Conservation (phyloP, 2,888 invertebrate genomes). For the Xanthorhoe designata region DNA sequence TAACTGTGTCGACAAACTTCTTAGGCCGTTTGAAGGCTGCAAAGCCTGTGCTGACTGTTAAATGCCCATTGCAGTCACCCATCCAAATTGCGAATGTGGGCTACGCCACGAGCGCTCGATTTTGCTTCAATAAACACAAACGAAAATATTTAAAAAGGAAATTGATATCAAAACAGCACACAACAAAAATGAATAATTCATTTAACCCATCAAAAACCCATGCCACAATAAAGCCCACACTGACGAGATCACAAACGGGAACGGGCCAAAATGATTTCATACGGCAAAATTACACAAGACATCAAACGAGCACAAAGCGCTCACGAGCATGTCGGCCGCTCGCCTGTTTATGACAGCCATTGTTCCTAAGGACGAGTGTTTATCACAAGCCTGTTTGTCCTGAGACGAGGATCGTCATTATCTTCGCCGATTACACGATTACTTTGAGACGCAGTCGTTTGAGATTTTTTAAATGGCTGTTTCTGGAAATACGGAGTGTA, state of each 20-base stretch:
- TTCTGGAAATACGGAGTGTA: slow-evolving; percentile 7
- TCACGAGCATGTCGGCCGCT: slow-evolving; percentile 23
- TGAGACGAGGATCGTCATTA: slow-evolving; percentile 42
- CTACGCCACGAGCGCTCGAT: too few relatives aligned
- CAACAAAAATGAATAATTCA: slow-evolving; percentile 29
- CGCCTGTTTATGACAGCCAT: slow-evolving; percentile 40
- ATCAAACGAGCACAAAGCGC: slow-evolving; percentile 45
- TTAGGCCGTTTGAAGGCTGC: too few relatives aligned
- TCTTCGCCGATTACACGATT: slow-evolving; percentile 44
- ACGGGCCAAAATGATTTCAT: slow-evolving; percentile 38
- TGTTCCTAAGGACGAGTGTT: slow-evolving; percentile 44
- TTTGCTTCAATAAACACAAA: not conserved
- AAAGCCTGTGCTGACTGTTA: too few relatives aligned
- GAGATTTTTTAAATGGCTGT: slow-evolving; percentile 26
- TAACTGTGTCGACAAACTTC: too few relatives aligned
- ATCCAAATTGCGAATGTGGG: too few relatives aligned
- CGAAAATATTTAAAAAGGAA: not conserved
- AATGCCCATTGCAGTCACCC: too few relatives aligned
- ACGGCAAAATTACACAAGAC: slow-evolving; percentile 44
- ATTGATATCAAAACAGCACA: slow-evolving; percentile 3
- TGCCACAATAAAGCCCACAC: slow-evolving; percentile 22
- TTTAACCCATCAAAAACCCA: slow-evolving; percentile 26
- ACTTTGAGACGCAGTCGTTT: slow-evolving; percentile 26
- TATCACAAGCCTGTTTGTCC: slow-evolving; percentile 40
- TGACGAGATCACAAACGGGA: slow-evolving; percentile 32